phyloP scores from a whole-genome alignment of 2,888 invertebrate species.

The Mycalesis mineus region DNA sequence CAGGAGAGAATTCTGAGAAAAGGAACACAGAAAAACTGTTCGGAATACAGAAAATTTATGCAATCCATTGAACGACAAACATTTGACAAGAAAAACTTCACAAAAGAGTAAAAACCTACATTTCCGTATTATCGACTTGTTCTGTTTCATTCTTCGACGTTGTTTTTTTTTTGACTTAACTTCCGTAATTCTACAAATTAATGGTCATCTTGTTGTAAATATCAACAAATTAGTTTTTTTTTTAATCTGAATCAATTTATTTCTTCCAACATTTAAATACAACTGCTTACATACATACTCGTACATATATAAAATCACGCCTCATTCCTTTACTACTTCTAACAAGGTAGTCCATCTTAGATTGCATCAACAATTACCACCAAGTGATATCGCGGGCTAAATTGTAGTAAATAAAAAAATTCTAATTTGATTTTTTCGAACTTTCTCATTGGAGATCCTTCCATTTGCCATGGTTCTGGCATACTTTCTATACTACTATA shows the following conservation, averaged over 20 bases:
- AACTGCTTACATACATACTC: no score
- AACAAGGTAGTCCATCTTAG: no score
- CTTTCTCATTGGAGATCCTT: no score
- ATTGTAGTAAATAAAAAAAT: no score
- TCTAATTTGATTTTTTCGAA: no score
- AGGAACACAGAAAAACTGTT: neutral
- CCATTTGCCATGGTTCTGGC: no score
- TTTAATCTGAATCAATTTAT: neutral
- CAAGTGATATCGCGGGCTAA: no score
- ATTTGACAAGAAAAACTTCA: neutral
- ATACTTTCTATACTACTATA: no score
- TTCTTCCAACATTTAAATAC: no score
- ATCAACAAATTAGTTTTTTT: neutral
- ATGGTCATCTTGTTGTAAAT: neutral
- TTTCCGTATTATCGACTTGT: constrained; percentile 8
- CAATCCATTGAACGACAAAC: neutral
- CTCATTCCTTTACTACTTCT: no score
- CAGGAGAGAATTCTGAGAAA: neutral
- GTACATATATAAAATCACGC: no score
- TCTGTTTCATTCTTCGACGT: constrained; percentile 1
- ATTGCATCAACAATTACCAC: no score
- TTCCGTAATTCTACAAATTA: neutral
- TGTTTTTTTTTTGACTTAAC: neutral
- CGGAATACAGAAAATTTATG: neutral
- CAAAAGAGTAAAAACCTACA: constrained; percentile 1